phyloP scores from a whole-genome alignment of 2,113 vertebrate species.

The Camelus bactrianus region DNA sequence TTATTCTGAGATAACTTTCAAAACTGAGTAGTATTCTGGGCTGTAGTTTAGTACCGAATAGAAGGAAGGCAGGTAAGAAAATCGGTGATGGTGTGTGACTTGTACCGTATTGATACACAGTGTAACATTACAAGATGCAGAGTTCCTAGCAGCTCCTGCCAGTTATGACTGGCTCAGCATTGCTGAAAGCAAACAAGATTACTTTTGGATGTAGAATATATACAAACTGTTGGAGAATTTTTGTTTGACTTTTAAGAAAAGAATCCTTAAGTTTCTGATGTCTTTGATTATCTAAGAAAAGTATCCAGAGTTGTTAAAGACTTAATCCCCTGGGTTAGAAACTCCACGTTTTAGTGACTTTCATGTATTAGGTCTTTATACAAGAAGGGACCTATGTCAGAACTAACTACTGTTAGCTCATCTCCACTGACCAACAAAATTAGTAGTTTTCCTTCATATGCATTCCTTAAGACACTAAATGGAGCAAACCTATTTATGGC shows the following conservation, averaged over 20 bases:
- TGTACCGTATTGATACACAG: constrained; percentile 1
- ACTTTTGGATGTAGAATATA: not conserved
- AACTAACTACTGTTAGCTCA: constrained; percentile 26
- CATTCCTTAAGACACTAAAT: constrained; percentile 35
- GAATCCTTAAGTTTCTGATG: constrained; percentile 69
- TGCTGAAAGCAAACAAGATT: not conserved
- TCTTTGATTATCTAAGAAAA: constrained; percentile 77
- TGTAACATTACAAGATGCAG: not conserved
- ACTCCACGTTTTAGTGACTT: constrained; percentile 42
- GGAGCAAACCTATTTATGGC: not conserved
- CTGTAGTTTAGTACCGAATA: not conserved
- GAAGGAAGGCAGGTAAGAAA: constrained; percentile 41
- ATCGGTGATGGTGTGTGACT: not conserved
- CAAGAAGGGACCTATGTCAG: not conserved
- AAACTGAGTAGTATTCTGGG: constrained; percentile 12
- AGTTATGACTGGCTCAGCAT: not conserved
- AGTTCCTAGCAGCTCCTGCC: not conserved
- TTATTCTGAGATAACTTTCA: constrained; percentile 45
- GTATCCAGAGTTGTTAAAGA: constrained; percentile 75
- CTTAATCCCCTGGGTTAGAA: constrained; percentile 67
- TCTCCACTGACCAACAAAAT: constrained; percentile 14
- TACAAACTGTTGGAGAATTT: not conserved
- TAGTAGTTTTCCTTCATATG: constrained; percentile 42
- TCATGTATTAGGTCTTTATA: not conserved
- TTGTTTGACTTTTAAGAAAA: constrained; percentile 70